Evolutionary conservation across 2,888 invertebrate species (phyloP).

Genomic region (Callinectes sapidus): DNA sequence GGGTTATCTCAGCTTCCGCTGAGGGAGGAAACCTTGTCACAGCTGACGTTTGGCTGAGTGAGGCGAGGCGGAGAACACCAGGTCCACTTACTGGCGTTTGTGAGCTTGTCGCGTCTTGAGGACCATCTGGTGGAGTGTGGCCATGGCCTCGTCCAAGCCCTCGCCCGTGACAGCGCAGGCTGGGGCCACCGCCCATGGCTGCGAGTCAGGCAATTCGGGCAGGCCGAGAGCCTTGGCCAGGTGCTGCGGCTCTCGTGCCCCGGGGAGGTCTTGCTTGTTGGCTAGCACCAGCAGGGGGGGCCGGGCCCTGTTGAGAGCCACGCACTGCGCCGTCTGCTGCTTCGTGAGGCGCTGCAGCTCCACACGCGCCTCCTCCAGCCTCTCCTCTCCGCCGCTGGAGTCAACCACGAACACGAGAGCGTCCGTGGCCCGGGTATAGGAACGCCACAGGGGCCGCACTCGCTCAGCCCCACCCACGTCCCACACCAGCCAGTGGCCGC

Average conservation of each 20-base stretch:
- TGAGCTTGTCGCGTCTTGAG: constrained; percentile 51
- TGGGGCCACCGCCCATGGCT: constrained; percentile 68
- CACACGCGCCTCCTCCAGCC: constrained; percentile 71
- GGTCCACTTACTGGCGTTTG: neutral
- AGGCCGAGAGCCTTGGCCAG: constrained; percentile 69
- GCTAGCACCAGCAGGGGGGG: constrained; percentile 78
- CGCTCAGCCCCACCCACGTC: constrained; percentile 72
- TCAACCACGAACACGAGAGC: constrained; percentile 73
- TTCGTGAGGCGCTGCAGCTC: constrained; percentile 64
- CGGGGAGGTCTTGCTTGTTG: constrained; percentile 79
- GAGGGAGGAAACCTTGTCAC: neutral
- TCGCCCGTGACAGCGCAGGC: constrained; percentile 72
- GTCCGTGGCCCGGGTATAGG: constrained; percentile 72
- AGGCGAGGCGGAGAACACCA: neutral
- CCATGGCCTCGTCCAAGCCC: constrained; percentile 69
- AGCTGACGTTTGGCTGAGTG: neutral
- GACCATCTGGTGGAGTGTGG: constrained; percentile 62
- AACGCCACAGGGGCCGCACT: constrained; percentile 70
- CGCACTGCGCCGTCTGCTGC: constrained; percentile 62
- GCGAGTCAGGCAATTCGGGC: constrained; percentile 64
- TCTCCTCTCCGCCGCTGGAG: constrained; percentile 67
- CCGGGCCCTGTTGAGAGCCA: constrained; percentile 56
- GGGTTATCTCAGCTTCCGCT: neutral
- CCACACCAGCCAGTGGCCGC: constrained; percentile 70
- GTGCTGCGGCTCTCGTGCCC: constrained; percentile 74